Conservation (phyloP, 2,113 vertebrate species). For the Nerophis ophidion region DNA sequence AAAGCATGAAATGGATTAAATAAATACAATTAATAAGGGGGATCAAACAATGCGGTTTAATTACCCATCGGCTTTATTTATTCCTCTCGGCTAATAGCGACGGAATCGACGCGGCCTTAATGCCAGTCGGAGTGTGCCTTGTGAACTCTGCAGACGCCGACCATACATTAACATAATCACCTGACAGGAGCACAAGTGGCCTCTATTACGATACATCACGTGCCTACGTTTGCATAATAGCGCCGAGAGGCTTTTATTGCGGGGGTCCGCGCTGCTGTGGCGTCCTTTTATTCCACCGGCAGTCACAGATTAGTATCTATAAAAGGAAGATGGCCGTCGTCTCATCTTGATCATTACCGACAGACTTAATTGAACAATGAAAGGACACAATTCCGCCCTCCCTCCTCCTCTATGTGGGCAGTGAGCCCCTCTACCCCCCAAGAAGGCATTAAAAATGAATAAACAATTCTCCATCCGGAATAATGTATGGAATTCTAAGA, state of each 20-base stretch:
- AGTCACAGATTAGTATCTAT: constrained; percentile 60
- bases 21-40: constrained; percentile 80
- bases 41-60: constrained; percentile 75
- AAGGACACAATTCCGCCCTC: constrained; percentile 84
- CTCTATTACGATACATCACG: constrained; percentile 50
- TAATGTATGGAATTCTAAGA: constrained; percentile 57
- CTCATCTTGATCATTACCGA: constrained; percentile 73
- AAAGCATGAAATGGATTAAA: constrained; percentile 79
- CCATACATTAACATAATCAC: constrained; percentile 60
- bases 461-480: constrained; percentile 44
- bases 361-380: constrained; percentile 83
- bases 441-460: constrained; percentile 50
- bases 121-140: constrained; percentile 58
- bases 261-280: constrained; percentile 13
- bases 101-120: constrained; percentile 73
- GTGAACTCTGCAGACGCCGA: constrained; percentile 50
- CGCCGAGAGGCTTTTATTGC: constrained; percentile 32
- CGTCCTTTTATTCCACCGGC: constrained; percentile 42
- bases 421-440: constrained; percentile 15
- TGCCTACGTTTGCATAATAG: constrained; percentile 29
- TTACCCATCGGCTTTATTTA: constrained; percentile 76
- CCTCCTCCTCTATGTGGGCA: constrained; percentile 29
- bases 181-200: constrained; percentile 48
- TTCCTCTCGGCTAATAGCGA: constrained; percentile 71
- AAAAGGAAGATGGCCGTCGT: constrained; percentile 69